Percentiles rank a stretch among this genome's conserved stretches.
Conservation (phyloP, 2,113 vertebrate species). For the Parotia lawesii region DNA sequence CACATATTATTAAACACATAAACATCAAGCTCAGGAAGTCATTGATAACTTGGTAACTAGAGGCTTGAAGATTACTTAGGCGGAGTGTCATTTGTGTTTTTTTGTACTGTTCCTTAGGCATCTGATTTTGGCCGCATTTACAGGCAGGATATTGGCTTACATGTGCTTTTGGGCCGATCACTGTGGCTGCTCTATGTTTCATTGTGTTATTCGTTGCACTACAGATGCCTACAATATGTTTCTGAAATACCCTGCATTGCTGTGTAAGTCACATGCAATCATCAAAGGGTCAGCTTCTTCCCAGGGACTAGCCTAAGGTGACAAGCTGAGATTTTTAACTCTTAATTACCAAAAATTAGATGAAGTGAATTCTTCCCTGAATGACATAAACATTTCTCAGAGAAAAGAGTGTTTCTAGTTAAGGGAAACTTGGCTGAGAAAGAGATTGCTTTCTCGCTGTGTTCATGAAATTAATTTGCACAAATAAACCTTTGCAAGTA, state of each 20-base stretch:
- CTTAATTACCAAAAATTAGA: neutral
- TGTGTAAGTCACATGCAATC: neutral
- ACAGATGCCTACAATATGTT: neutral
- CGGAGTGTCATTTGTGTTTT: neutral
- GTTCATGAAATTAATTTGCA: neutral
- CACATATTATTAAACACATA: neutral
- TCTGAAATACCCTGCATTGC: neutral
- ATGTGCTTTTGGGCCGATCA: neutral
- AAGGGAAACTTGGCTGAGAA: neutral
- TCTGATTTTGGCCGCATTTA: neutral
- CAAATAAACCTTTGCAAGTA: neutral
- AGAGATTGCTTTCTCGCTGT: neutral
- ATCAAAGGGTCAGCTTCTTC: neutral
- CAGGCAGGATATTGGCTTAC: neutral
- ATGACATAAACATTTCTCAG: neutral
- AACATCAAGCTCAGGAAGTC: neutral
- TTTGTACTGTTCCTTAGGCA: neutral
- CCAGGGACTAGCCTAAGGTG: neutral
- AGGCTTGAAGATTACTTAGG: neutral
- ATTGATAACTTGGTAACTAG: neutral
- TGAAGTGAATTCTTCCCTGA: neutral
- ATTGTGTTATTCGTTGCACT: rapidly evolving
- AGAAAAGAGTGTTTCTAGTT: neutral
- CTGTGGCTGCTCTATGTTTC: neutral
- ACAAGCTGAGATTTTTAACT: neutral